Base-by-base conservation (phyloP, 2,113 vertebrate species). In the Clarias macrocephalus region DNA sequence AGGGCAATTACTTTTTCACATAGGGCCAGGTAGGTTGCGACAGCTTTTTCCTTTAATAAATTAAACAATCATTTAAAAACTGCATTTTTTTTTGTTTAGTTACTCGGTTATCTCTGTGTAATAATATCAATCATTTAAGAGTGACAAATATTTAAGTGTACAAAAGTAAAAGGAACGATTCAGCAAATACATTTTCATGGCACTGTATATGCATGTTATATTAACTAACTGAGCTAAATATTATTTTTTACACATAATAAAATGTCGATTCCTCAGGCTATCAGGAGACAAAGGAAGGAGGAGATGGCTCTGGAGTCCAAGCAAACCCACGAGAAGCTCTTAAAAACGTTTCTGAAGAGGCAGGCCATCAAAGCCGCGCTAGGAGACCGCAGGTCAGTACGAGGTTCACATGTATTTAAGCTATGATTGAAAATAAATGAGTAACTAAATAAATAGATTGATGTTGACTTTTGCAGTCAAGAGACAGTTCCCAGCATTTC, bases 291-390 rank as follows among this genome's bases (percentile, higher is more conserved):
- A 84, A 96, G 95, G 90, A 99, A 98, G 91, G 97, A 99, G 62
- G 86, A 94, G 12, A 93, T 97, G 11, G 85, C 65, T 8, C 92
- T 15, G 1, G 97, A 98, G 91, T 98, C 97, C 65, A 97, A 93
- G 86, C 96, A 96, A 91, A 99, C 97, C 42, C 93, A 95, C 56
- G 97, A 99, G 85, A 99, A 98, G 86, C 95, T 99, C 76, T 92
- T 99, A 86, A 97, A 91, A 93, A 99, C 98, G 0, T 96, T 99
- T 89, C 89, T 99, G 89, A 99, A 98, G 94, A 96, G 97, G 93
- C 97, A 99, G n/a, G 96, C 95, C 65, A 93, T 99, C 88, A 98
- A 96, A 95, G 95, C 96, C 88, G 96, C 96, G 28, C 93, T 98
- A 62, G 94, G 87, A 82, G 95, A 96, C 87, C 93, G 88, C 88